phyloP scores from a whole-genome alignment of 2,888 invertebrate species.

The Troilus luridus region DNA sequence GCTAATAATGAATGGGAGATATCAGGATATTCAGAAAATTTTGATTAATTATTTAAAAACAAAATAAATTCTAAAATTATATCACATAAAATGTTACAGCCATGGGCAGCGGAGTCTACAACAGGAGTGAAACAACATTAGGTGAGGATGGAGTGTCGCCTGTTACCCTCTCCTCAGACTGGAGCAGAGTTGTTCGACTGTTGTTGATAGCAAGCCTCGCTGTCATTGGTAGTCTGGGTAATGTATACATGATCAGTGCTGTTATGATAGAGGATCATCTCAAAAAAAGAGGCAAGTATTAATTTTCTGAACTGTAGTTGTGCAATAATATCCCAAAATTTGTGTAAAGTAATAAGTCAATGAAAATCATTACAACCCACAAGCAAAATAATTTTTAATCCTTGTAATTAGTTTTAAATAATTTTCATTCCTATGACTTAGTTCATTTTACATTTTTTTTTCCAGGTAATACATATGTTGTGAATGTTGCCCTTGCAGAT shows the following conservation, averaged over 20 bases:
- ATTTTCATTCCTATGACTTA: background rate
- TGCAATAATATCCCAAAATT: too few relatives aligned
- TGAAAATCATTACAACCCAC: too few relatives aligned
- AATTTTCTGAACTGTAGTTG: background rate
- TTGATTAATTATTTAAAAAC: background rate
- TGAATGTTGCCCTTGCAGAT: conserved; percentile 81
- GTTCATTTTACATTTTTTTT: conserved; percentile 53
- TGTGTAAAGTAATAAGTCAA: too few relatives aligned
- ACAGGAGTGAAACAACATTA: conserved; percentile 48
- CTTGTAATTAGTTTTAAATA: background rate
- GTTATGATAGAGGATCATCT: conserved; percentile 81
- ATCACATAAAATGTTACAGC: background rate
- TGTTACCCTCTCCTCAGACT: conserved; percentile 77
- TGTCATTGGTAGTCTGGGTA: conserved; percentile 79
- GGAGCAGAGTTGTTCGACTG: conserved; percentile 79
- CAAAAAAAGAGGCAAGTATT: conserved; percentile 75
- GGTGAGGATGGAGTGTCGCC: conserved; percentile 73
- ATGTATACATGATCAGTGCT: conserved; percentile 83
- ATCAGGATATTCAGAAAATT: background rate
- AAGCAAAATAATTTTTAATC: too few relatives aligned
- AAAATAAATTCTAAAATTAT: background rate
- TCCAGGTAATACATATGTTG: conserved; percentile 79
- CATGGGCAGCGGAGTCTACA: conserved; percentile 34
- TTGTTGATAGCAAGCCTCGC: conserved; percentile 77
- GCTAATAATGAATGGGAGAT: background rate